Evolutionary conservation across 2,888 invertebrate species (phyloP), one percentile per base, ranked within the genome.

Genomic region (Heliconius hortense): DNA sequence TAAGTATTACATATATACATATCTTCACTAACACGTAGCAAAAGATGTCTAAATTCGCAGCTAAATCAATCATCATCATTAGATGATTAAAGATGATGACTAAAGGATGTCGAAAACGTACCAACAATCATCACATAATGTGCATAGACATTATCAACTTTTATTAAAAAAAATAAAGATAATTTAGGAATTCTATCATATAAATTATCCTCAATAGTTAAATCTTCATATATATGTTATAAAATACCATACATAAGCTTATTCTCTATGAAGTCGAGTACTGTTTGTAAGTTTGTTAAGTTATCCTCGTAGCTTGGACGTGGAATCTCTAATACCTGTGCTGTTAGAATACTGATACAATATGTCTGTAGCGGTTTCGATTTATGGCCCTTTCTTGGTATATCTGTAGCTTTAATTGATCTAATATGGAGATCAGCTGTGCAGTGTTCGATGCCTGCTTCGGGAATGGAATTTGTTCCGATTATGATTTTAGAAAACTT

Each of bases 371-470:
- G 63, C 53, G 67, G 64, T 64, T 64, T 67, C 24, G 77, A 77
- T 77, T 75, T 77, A 77, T 73, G 70, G 64, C 53, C 70, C 72
- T 77, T 77, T 74, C 74, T 74, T 74, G 70, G 70, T 74, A 74
- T 64, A 74, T 74, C 74, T 70, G 70, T 64, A 70, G 35, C 56
- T 70, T 70, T 74, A 70, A 74, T 74, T 74, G 74, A 74, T 70
- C 74, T 63, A 28, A 64, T 74, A 64, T 71, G 70, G 53, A 43
- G 74, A 75, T 64, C 64, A 71, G 64, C 28, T 75, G 60, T 56
- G 69, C 18, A 15, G 35, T 56, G 70, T 43, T 56, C 69, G 53
- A 53, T 31, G 69, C 13, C n/a, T 26, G 60, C 60, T 60, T 60
- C 39, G 39, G 71, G 7, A 71, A 71, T 71, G 24, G 21, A 2